A percentile compares a stretch with the other conserved stretches of the same genome.
Evolutionary conservation across 2,113 vertebrate genomes (phyloP).

Genomic region (Zosterops lateralis): DNA sequence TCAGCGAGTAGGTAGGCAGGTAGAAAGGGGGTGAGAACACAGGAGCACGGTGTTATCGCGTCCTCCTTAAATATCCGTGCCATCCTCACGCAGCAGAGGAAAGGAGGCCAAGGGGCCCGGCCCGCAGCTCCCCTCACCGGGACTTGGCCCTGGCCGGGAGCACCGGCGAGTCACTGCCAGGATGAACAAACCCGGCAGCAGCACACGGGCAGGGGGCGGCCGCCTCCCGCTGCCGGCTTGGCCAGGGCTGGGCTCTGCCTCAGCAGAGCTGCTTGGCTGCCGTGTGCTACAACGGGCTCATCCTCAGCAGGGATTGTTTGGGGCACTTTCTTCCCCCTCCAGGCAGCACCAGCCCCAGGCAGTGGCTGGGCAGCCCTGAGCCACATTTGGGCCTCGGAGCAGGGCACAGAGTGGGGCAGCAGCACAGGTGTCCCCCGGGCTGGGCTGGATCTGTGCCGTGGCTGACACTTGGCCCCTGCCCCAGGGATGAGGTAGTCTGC

Average conservation of each 20-base stretch:
- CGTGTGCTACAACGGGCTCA: background rate
- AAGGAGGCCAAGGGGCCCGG: background rate
- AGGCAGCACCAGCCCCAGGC: background rate
- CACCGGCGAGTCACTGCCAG: background rate
- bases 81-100: background rate
- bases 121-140: background rate
- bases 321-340: background rate
- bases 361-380: accelerated
- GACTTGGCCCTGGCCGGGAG: background rate
- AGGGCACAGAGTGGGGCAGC: background rate
- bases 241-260: background rate
- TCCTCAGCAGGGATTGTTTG: background rate
- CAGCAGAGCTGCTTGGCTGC: background rate
- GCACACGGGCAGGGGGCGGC: background rate
- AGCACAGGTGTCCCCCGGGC: background rate
- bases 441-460: background rate
- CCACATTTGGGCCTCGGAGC: accelerated
- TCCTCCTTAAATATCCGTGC: background rate
- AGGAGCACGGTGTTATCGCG: background rate
- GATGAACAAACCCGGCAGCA: background rate
- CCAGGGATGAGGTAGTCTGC: slow-evolving; percentile 7
- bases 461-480: background rate
- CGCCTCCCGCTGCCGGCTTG: background rate
- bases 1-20: background rate
- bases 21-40: background rate